Evolutionary conservation across 2,113 vertebrate species (phyloP).

Genomic region (Sebastes fasciatus): DNA sequence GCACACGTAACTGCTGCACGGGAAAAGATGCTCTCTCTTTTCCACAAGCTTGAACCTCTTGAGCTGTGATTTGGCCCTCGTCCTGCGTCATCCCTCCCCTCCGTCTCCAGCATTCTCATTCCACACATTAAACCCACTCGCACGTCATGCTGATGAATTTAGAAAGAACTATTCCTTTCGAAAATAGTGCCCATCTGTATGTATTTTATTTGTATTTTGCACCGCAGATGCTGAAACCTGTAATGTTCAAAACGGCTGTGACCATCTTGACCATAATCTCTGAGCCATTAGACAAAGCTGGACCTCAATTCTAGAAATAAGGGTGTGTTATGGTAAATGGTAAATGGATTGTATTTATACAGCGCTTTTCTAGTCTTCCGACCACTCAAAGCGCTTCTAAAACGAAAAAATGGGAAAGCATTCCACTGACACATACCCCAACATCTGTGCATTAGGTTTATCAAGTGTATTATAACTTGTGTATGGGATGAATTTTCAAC

Average conservation of each 20-base stretch:
- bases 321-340: not conserved
- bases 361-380: no score
- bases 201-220: not conserved
- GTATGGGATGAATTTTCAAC: no score
- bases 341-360: no score
- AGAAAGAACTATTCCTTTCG: not conserved
- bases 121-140: not conserved
- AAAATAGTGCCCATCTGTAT: not conserved
- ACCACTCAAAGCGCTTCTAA: not conserved
- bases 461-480: no score
- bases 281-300: not conserved
- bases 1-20: not conserved
- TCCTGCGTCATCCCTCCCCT: not conserved
- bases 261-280: no score
- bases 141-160: not conserved
- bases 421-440: not conserved
- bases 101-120: not conserved
- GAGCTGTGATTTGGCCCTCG: not conserved
- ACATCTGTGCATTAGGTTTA: no score
- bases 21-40: not conserved
- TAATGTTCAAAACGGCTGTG: not conserved
- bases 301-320: not conserved
- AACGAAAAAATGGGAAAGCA: not conserved
- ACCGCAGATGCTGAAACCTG: not conserved
- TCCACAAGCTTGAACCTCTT: not conserved